A percentile compares a stretch with the other conserved stretches of the same genome.
These are phyloP conservation scores for Hiodon tergisus DNA, from an alignment of 2,113 vertebrate species.

Conservation along the genomic window DNA sequence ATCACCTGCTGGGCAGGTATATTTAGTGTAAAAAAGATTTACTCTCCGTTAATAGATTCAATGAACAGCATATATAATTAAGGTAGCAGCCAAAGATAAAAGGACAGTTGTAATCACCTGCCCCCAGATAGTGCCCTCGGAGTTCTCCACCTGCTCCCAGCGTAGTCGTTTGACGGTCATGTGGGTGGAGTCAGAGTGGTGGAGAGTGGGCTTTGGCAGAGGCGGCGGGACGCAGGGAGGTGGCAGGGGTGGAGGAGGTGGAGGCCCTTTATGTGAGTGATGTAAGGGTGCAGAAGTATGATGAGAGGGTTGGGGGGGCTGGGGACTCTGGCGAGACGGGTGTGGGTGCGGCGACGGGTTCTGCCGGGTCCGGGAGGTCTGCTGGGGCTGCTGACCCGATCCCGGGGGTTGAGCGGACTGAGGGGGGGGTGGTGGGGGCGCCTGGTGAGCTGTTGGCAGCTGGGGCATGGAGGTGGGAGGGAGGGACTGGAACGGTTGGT, in stretches of 20 bases:
- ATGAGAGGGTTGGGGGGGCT: conserved; percentile 45
- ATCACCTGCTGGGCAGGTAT: neutral
- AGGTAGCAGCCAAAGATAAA: no score
- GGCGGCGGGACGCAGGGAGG: conserved; percentile 66
- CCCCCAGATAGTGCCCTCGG: conserved; percentile 96
- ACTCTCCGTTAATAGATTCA: no score
- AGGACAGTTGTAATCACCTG: conserved; percentile 65
- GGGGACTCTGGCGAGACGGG: conserved; percentile 36
- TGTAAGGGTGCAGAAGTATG: conserved; percentile 42
- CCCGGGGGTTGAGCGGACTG: neutral
- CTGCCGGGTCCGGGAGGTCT: conserved; percentile 56
- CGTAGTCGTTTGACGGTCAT: conserved; percentile 94
- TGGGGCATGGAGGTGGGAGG: conserved; percentile 55
- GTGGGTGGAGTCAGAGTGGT: conserved; percentile 81
- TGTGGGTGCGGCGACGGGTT: conserved; percentile 50
- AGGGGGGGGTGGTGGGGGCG: neutral
- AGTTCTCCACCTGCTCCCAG: conserved; percentile 98
- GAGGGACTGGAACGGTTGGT: conserved; percentile 53
- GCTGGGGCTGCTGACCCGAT: conserved; percentile 42
- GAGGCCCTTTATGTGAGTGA: conserved; percentile 54
- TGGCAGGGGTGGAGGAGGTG: conserved; percentile 63
- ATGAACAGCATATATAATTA: no score
- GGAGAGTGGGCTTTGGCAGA: conserved; percentile 62
- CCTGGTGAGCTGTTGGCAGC: neutral
- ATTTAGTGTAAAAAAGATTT: neutral